Base-by-base conservation (phyloP, 2,113 vertebrate genomes). In the Melospiza georgiana region DNA sequence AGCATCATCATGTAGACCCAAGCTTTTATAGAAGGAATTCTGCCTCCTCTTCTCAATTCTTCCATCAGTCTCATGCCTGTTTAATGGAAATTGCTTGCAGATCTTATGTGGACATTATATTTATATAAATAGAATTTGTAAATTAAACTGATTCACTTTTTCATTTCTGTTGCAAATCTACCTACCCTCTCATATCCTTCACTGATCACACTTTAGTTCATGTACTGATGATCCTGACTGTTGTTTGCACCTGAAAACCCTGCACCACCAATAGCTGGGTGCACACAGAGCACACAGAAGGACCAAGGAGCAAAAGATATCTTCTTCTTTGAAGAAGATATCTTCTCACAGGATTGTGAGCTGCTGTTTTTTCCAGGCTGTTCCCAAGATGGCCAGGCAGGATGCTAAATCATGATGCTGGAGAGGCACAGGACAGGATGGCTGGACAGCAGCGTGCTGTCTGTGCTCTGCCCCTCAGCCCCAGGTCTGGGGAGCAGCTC, bases 391-490 rank as follows among this genome's bases (percentile, higher is more conserved):
- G 35, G 22, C 10, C n/a, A 17, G 17, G 4, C 24, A 61, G 44
- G 31, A 41, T 13, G 25, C 25, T n/a, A 66, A 75, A 48, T 30
- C 0, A 0, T n/a, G 27, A 5, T 68, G 33, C n/a, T 68, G 69
- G 33, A 46, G 11, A 44, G 27, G 5, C 10, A 6, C 25, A 43
- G 62, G 21, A 27, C 22, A 59, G 44, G 33, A 27, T 1, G 3
- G 15, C 19, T 33, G 18, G 48, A 31, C 3, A 8, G 18, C 30
- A 67, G 6, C 0, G 0, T 35, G 12, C 28, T 54, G 18, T 15
- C 27, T 61, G 33, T 31, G 15, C 58, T 19, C 21, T 37, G 37
- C 15, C 25, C n/a, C 63, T 43, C 25, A 51, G 25, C 37, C 33
- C 3, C 1, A 4, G 10, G 12, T 30, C 12, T 28, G 18, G 6